Evolutionary conservation across 2,888 invertebrate species (phyloP).

Genomic region (Ferdinandea cuprea): DNA sequence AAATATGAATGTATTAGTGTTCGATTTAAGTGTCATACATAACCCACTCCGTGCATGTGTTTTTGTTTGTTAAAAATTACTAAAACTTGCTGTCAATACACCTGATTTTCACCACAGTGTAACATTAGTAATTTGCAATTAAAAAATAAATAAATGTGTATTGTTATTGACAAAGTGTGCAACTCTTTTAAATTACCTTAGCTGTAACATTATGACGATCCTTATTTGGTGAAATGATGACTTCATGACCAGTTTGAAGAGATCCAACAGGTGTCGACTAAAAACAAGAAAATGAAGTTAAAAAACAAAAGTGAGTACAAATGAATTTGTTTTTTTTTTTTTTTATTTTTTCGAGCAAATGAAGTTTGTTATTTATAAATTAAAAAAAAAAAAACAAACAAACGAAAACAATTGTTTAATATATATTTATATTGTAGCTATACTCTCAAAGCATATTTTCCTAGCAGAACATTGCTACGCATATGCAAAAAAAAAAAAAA

Average conservation of each 20-base stretch:
- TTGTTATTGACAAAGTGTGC: slow-evolving; percentile 35
- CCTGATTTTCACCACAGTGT: slow-evolving; percentile 24
- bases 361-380: slow-evolving; percentile 63
- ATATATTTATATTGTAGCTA: slow-evolving; percentile 10
- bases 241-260: slow-evolving; percentile 95
- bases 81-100: slow-evolving; percentile 23
- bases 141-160: not conserved
- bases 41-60: not conserved
- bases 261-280: slow-evolving; percentile 97
- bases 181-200: slow-evolving; percentile 86
- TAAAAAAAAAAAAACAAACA: slow-evolving; percentile 26
- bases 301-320: slow-evolving; percentile 66
- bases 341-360: slow-evolving; percentile 61
- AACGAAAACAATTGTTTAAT: slow-evolving; percentile 3
- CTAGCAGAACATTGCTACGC: slow-evolving; percentile 28
- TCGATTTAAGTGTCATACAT: not conserved
- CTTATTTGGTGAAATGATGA: slow-evolving; percentile 94
- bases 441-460: slow-evolving; percentile 32
- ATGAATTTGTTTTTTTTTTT: no score
- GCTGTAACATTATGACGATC: slow-evolving; percentile 92
- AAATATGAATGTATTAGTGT: not conserved
- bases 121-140: slow-evolving; percentile 9
- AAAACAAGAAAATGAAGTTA: slow-evolving; percentile 79
- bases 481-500: slow-evolving; percentile 17
- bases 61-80: not conserved